Evolutionary conservation across 2,797 vertebrate genomes (phyloP), one percentile per base, ranked within the genome.

Genomic region (Pelobates cultripes): DNA sequence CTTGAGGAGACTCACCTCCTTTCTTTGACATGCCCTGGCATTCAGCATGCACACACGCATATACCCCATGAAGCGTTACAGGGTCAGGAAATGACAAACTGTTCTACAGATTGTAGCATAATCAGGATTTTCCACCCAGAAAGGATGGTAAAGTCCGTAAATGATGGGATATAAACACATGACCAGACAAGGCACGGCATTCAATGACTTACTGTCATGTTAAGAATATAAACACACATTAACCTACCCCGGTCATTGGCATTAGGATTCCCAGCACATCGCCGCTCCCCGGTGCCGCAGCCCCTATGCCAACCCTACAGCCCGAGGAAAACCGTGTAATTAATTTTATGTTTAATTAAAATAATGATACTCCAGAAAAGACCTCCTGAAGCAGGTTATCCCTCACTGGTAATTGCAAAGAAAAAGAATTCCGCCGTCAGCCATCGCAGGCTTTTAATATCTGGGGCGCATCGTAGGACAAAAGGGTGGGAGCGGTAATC

Each of bases 331-430:
- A 64, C 51, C 45, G 10, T 74, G 75, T 82, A 82, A 82, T 83
- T 83, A 61, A 83, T 78, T 82, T 78, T 83, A 78, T 83, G 71
- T 75, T 83, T 83, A 83, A 83, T 83, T 83, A 83, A 78, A 78
- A 69, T 45, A 60, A 78, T 67, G 64, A 75, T 83, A 75, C 81
- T 83, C 68, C 43, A 66, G 76, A 61, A 28, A 70, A 73, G 70
- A 83, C 43, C 41, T 78, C 72, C 81, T 70, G 40, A 75, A 74
- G 64, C 81, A 70, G 69, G 70, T 10, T 14, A 53, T 74, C 42
- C 73, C 73, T 64, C 43, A 12, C 42, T 77, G 69, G 12, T 73
- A 73, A 77, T 15, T 28, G 17, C 43, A 64, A n/a, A 64, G 61
- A 10, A 64, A 28, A 40, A 64, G 61, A 40, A 14, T 64, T 64